Percentiles rank a stretch among this genome's conserved stretches.
Conservation (phyloP, 2,113 vertebrate species). For the Psephotus haematonotus region DNA sequence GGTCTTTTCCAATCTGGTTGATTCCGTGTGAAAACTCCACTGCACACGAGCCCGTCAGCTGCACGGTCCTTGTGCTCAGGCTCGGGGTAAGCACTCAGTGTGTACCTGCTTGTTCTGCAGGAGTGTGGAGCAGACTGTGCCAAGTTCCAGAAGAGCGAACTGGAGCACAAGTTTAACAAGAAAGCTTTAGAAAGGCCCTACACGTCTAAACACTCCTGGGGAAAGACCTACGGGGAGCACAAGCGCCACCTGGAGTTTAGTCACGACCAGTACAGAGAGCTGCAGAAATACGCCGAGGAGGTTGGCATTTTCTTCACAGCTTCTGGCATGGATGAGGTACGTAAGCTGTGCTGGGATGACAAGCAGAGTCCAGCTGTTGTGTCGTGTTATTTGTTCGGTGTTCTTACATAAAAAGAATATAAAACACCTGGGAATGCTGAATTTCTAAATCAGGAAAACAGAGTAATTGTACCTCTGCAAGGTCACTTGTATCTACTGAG, state of each 20-base stretch:
- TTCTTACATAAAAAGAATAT: neutral
- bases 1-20: neutral
- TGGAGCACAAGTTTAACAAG: conserved; percentile 92
- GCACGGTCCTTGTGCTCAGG: neutral
- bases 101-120: conserved; percentile 65
- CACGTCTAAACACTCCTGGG: conserved; percentile 89
- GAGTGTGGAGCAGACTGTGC: conserved; percentile 95
- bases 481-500: neutral
- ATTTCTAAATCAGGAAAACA: neutral
- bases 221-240: conserved; percentile 91
- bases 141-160: conserved; percentile 97
- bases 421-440: rapidly evolving
- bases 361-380: neutral
- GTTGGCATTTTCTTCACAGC: conserved; percentile 95
- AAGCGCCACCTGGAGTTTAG: conserved; percentile 94
- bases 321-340: conserved; percentile 98
- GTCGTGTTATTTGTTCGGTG: neutral
- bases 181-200: conserved; percentile 87
- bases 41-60: neutral
- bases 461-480: neutral
- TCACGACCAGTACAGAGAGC: conserved; percentile 89
- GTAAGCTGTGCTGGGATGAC: neutral
- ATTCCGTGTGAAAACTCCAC: neutral
- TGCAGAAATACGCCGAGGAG: conserved; percentile 88
- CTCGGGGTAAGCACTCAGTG: neutral